Evolutionary conservation across 2,888 invertebrate species (phyloP).

Genomic region (Amorpha juglandis): DNA sequence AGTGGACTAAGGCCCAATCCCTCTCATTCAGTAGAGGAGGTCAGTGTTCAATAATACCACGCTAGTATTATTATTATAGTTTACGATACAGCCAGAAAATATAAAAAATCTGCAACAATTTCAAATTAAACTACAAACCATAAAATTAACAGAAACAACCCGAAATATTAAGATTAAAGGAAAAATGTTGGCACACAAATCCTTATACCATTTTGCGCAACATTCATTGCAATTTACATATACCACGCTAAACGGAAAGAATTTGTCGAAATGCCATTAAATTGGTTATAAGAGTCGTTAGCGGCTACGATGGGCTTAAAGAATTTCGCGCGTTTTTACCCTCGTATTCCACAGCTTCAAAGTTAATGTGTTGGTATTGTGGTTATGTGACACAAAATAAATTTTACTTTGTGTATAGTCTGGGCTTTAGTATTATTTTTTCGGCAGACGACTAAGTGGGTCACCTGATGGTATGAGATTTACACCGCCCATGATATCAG

Average conservation of each 20-base stretch:
- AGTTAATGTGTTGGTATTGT: neutral
- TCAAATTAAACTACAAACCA: neutral
- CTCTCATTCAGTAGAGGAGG: no score
- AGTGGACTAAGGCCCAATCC: no score
- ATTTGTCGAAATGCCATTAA: conserved; percentile 27
- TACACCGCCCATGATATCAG: no score
- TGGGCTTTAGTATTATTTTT: no score
- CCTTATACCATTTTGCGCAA: neutral
- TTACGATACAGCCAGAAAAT: neutral
- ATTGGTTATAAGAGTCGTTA: conserved; percentile 26
- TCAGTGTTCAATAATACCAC: no score
- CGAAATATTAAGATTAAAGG: conserved; percentile 15
- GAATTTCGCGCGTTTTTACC: conserved; percentile 5
- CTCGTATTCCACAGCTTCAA: neutral
- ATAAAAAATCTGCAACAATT: neutral
- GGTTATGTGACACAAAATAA: neutral
- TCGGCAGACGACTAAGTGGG: no score
- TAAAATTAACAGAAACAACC: conserved; percentile 1
- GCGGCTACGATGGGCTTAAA: conserved; percentile 3
- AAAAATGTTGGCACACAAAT: conserved; percentile 3
- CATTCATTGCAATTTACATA: conserved; percentile 27
- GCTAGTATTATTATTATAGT: no score
- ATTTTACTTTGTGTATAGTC: neutral
- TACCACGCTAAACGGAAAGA: conserved; percentile 24
- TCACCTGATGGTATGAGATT: no score